Conservation (phyloP, 2,113 vertebrate genomes). For the Microcebus lehilahytsara region DNA sequence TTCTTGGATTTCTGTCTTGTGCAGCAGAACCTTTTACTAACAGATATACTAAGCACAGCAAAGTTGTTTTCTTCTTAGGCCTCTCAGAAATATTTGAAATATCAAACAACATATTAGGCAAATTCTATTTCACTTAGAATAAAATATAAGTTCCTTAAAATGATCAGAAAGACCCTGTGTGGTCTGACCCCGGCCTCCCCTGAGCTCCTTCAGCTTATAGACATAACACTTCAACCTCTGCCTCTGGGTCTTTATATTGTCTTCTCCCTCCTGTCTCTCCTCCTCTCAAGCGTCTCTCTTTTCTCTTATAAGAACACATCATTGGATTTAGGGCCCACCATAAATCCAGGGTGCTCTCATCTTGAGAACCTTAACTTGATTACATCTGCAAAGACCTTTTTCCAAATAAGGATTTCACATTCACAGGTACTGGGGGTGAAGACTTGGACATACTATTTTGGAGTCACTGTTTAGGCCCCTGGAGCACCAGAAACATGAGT, state of each 20-base stretch:
- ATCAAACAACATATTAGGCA: neutral
- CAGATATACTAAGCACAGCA: neutral
- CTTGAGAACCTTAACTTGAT: neutral
- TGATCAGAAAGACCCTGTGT: neutral
- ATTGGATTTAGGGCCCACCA: neutral
- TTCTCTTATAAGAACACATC: neutral
- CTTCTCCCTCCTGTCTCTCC: neutral
- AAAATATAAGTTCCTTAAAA: neutral
- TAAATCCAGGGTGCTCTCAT: neutral
- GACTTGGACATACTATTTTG: neutral
- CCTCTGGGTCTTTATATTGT: neutral
- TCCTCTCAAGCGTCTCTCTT: neutral
- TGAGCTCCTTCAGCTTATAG: no score
- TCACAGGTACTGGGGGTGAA: neutral
- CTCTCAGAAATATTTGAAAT: neutral
- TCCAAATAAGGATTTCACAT: neutral
- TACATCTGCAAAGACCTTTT: neutral
- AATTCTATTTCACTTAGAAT: neutral
- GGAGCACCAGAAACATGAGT: neutral
- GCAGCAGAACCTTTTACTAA: neutral
- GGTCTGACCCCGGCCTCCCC: neutral
- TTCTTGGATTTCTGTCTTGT: constrained; percentile 5
- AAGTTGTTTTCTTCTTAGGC: neutral
- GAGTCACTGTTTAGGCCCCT: neutral
- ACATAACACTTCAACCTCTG: neutral